Evolutionary conservation across 2,888 invertebrate genomes (phyloP).

Genomic region (Pimpla rufipes): DNA sequence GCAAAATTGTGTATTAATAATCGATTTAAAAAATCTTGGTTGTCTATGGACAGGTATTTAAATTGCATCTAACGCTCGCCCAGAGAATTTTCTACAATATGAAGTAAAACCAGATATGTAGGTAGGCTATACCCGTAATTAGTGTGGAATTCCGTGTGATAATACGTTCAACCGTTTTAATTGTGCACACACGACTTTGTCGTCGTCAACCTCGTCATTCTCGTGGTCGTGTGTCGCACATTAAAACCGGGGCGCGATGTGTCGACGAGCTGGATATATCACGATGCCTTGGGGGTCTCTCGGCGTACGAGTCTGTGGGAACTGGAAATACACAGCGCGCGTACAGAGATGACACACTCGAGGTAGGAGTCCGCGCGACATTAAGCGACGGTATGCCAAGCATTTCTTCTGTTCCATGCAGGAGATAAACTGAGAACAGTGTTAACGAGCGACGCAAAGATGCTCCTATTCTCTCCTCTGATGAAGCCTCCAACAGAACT

Average conservation of each 20-base stretch:
- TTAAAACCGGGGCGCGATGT: conserved; percentile 48
- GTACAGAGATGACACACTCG: conserved; percentile 3
- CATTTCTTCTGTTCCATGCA: conserved; percentile 65
- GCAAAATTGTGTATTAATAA: neutral
- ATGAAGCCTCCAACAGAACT: no score
- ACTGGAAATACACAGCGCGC: neutral
- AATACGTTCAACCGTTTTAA: conserved; percentile 50
- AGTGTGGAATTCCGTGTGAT: conserved; percentile 31
- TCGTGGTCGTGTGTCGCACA: conserved; percentile 31
- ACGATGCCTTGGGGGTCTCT: conserved; percentile 12
- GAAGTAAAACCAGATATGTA: neutral
- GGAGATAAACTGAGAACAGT: conserved; percentile 67
- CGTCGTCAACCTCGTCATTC: conserved; percentile 6
- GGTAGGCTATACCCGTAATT: conserved; percentile 36
- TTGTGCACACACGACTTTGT: conserved; percentile 50
- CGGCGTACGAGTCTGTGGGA: conserved; percentile 17
- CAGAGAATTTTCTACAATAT: conserved; percentile 27
- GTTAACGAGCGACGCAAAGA: conserved; percentile 75
- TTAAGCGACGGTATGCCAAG: conserved; percentile 53
- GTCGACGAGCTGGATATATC: conserved; percentile 40
- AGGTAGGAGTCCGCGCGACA: conserved; percentile 12
- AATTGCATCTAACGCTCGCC: conserved; percentile 37
- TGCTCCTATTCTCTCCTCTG: conserved; percentile 60
- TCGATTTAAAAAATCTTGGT: neutral
- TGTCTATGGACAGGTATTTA: neutral